Evolutionary conservation across 1,140 invertebrate genomes (phyloP).

Genomic region (Diorhabda elongata): DNA sequence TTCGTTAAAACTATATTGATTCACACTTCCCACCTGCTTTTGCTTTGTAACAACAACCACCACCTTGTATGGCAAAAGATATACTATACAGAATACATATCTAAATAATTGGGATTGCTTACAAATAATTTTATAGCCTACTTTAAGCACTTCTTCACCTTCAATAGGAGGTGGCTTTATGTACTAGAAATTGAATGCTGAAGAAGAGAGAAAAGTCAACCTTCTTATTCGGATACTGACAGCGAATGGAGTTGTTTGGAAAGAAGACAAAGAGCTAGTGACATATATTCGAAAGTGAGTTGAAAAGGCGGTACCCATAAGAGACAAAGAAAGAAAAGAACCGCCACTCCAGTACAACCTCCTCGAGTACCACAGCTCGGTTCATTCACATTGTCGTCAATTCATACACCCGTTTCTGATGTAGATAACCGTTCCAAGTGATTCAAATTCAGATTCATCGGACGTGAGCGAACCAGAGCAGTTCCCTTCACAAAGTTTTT

Average conservation of each 20-base stretch:
- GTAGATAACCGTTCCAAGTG: slow-evolving; percentile 42
- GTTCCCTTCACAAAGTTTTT: slow-evolving; percentile 30
- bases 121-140: no score
- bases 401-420: slow-evolving; percentile 48
- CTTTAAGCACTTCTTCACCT: no score
- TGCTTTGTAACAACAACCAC: no score
- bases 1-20: no score
- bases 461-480: slow-evolving; percentile 52
- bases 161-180: no score
- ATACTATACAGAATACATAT: no score
- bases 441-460: slow-evolving; percentile 53
- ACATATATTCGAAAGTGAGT: slow-evolving; percentile 61
- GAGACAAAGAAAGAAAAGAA: slow-evolving; percentile 70
- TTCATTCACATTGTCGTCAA: slow-evolving; percentile 53
- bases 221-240: slow-evolving; percentile 78
- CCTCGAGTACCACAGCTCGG: slow-evolving; percentile 71
- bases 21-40: no score
- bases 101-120: no score
- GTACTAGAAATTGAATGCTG: slow-evolving; percentile 40
- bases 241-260: slow-evolving; percentile 82
- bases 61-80: no score
- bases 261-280: slow-evolving; percentile 61
- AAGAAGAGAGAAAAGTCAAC: slow-evolving; percentile 60
- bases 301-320: slow-evolving; percentile 74
- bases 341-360: slow-evolving; percentile 77